phyloP scores from a whole-genome alignment of 2,113 vertebrate genomes.

The Crypturellus undulatus region DNA sequence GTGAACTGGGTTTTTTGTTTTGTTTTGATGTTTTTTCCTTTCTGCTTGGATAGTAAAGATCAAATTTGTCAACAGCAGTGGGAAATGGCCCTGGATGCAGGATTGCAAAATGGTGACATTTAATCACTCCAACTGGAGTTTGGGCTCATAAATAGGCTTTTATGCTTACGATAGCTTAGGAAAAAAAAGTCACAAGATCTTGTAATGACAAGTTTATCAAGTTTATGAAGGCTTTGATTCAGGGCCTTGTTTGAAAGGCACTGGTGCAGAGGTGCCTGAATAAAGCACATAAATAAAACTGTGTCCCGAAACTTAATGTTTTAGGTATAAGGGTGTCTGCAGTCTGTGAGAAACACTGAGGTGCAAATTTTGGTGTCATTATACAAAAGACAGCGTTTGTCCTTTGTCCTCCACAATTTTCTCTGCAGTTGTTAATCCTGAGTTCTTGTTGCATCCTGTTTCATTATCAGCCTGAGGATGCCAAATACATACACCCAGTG shows the following conservation, averaged over 20 bases:
- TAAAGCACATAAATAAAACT: not conserved
- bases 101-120: not conserved
- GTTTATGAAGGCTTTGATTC: not conserved
- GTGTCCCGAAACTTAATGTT: not conserved
- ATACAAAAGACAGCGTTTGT: not conserved
- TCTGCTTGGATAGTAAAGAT: not conserved
- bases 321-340: not conserved
- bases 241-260: not conserved
- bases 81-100: not conserved
- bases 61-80: not conserved
- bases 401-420: not conserved
- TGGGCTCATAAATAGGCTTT: not conserved
- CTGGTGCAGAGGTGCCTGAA: not conserved
- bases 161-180: not conserved
- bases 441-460: not conserved
- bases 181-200: not conserved
- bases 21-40: not conserved
- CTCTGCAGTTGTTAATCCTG: not conserved
- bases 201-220: not conserved
- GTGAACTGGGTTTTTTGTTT: too few relatives aligned
- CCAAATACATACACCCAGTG: not conserved
- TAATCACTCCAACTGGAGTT: not conserved
- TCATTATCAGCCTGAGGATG: not conserved
- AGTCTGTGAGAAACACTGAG: not conserved
- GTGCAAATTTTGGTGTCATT: rapidly evolving